Evolutionary conservation across 1,140 invertebrate species (phyloP).

Genomic region (Harpegnathos saltator): DNA sequence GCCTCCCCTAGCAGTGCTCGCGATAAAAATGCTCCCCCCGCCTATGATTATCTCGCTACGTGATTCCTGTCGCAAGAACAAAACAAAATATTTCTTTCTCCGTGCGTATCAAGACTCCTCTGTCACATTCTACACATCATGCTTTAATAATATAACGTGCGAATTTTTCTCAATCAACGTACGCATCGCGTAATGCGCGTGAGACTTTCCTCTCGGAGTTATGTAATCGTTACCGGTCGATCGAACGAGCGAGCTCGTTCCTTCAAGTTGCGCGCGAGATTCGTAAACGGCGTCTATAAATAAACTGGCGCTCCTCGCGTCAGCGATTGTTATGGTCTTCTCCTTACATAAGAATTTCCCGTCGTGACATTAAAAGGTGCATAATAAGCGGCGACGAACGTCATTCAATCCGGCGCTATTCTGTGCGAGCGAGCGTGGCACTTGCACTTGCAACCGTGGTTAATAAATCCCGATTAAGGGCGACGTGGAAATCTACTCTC

Average conservation of each 20-base stretch:
- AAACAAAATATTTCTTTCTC: too few species aligned
- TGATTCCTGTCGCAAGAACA: too few species aligned
- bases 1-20: too few species aligned
- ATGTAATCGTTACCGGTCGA: not conserved
- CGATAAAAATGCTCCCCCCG: too few species aligned
- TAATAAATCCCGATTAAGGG: conserved; percentile 54
- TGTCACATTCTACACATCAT: too few species aligned
- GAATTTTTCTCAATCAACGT: too few species aligned
- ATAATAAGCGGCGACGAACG: conserved; percentile 38
- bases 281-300: conserved; percentile 31
- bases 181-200: too few species aligned
- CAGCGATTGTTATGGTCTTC: not conserved
- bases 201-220: not conserved
- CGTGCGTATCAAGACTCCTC: too few species aligned
- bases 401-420: conserved; percentile 33
- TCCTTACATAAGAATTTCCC: conserved; percentile 28
- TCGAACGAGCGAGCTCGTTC: not conserved
- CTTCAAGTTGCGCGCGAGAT: too few species aligned
- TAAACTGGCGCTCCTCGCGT: not conserved
- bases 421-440: not conserved
- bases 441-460: conserved; percentile 21
- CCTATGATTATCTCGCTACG: too few species aligned
- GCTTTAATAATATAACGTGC: too few species aligned
- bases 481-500: conserved; percentile 45
- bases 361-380: conserved; percentile 25